A percentile compares a stretch with the other conserved stretches of the same genome.
phyloP scores from a whole-genome alignment of 1,140 invertebrate species.

The Leptoteleia sp. region DNA sequence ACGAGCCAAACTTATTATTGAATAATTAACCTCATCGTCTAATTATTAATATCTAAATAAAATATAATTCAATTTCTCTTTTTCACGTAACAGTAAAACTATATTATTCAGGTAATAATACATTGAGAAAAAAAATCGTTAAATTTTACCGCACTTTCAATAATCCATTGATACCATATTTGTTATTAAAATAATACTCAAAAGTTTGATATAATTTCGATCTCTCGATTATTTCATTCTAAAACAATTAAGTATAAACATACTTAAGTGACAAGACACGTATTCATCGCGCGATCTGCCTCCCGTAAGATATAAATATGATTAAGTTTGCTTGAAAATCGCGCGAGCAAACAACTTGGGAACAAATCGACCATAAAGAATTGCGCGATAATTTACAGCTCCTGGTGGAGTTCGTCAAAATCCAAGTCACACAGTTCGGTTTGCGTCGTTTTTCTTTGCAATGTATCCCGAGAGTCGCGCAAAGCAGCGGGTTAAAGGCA shows the following conservation, averaged over 20 bases:
- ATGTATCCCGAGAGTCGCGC: conserved; percentile 38
- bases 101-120: too few relatives aligned
- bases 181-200: too few relatives aligned
- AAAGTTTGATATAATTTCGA: too few relatives aligned
- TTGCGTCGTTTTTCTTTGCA: conserved; percentile 58
- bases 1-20: too few relatives aligned
- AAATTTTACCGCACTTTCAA: too few relatives aligned
- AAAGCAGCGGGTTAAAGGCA: conserved; percentile 8
- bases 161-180: too few relatives aligned
- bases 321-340: conserved; percentile 39
- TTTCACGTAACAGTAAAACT: too few relatives aligned
- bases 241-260: neutral
- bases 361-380: conserved; percentile 49
- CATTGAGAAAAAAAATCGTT: too few relatives aligned
- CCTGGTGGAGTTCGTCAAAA: conserved; percentile 51
- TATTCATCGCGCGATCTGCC: conserved; percentile 10
- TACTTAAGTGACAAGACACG: neutral
- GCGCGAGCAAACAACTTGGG: conserved; percentile 33
- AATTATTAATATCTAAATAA: too few relatives aligned
- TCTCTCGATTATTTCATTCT: too few relatives aligned
- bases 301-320: conserved; percentile 29
- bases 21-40: too few relatives aligned
- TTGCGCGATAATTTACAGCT: conserved; percentile 46
- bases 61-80: too few relatives aligned
- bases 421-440: conserved; percentile 57